Conservation (phyloP, 2,797 vertebrate genomes). For the Hirundo rustica region DNA sequence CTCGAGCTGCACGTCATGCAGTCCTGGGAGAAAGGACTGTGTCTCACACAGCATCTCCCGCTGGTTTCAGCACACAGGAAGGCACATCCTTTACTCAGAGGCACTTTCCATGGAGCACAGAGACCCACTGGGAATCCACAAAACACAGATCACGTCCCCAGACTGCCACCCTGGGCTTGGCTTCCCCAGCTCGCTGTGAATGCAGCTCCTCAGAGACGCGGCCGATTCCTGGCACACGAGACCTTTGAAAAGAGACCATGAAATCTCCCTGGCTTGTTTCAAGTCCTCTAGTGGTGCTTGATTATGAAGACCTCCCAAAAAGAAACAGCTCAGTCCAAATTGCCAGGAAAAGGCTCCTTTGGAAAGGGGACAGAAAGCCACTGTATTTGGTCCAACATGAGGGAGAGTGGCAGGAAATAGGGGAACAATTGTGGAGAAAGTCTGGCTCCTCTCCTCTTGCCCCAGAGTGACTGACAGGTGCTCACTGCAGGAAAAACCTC, state of each 20-base stretch:
- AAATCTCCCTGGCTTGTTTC: neutral
- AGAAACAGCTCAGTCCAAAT: neutral
- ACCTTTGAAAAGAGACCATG: neutral
- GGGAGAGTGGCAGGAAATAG: neutral
- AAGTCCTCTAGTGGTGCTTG: neutral
- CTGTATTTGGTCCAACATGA: neutral
- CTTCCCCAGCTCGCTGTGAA: fast-evolving
- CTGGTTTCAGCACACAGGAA: neutral
- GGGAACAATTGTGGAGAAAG: neutral
- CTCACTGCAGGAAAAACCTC: neutral
- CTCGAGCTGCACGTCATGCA: neutral
- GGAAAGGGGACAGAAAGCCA: neutral
- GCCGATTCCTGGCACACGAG: neutral
- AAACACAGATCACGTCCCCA: neutral
- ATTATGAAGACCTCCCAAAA: neutral
- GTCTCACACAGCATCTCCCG: neutral
- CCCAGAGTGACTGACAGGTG: neutral
- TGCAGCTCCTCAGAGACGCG: neutral
- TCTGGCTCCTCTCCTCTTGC: neutral
- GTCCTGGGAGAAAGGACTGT: neutral
- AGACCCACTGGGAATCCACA: neutral
- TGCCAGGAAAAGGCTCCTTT: neutral
- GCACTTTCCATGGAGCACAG: neutral
- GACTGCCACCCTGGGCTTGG: neutral
- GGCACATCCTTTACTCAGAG: neutral